These are phyloP conservation scores for Mesoclemmys tuberculata DNA, from an alignment of 2,113 vertebrate species.

Conservation along the genomic window DNA sequence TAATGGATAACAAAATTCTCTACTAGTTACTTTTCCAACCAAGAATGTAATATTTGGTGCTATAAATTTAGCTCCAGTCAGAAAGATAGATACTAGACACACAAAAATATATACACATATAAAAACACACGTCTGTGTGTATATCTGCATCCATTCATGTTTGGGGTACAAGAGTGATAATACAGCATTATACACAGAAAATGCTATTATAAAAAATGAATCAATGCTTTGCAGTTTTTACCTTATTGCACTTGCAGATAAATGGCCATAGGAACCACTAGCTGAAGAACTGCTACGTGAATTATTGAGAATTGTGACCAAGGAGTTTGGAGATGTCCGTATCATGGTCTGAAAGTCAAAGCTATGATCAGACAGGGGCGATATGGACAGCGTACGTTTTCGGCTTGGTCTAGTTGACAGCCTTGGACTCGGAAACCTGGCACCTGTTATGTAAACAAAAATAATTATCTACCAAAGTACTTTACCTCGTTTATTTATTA, in stretches of 20 bases:
- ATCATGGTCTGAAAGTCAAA: conserved; percentile 99
- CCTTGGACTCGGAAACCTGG: conserved; percentile 92
- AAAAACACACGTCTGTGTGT: not conserved
- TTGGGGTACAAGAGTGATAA: not conserved
- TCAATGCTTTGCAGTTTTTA: conserved; percentile 65
- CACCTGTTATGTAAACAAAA: conserved; percentile 81
- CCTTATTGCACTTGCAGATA: conserved; percentile 98
- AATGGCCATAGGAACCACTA: conserved; percentile 96
- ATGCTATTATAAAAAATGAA: not conserved
- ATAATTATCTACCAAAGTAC: conserved; percentile 58
- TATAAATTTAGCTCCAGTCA: not conserved
- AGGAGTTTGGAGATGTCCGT: conserved; percentile 95
- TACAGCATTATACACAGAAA: not conserved
- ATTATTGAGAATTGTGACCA: conserved; percentile 97
- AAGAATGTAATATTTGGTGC: not conserved
- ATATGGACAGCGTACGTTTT: conserved; percentile 94
- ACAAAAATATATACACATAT: not conserved
- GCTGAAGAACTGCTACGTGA: conserved; percentile 97
- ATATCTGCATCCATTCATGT: not conserved
- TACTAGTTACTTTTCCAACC: not conserved
- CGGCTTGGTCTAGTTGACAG: conserved; percentile 91
- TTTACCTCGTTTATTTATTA: conserved; percentile 32
- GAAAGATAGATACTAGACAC: not conserved
- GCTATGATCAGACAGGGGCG: conserved; percentile 95
- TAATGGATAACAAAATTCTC: not conserved